phyloP scores from a whole-genome alignment of 2,888 invertebrate species.

The Drosophila paracracens region DNA sequence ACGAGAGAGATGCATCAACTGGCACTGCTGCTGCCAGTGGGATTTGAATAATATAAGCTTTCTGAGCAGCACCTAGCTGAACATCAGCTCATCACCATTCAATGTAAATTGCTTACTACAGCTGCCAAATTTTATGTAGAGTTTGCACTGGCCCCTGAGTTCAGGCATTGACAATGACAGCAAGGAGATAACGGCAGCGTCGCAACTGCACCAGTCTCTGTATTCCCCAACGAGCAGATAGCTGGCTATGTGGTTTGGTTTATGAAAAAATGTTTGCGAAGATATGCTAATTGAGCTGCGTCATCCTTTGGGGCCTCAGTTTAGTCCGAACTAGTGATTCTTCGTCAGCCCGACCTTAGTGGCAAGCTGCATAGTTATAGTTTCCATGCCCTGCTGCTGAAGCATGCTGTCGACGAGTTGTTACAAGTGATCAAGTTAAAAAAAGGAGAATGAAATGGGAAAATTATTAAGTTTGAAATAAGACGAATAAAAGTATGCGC shows the following conservation, averaged over 20 bases:
- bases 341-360: conserved; percentile 83
- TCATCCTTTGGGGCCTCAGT: conserved; percentile 63
- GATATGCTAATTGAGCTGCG: conserved; percentile 43
- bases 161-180: conserved; percentile 81
- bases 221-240: conserved; percentile 79
- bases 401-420: conserved; percentile 80
- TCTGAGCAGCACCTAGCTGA: conserved; percentile 60
- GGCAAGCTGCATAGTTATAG: conserved; percentile 70
- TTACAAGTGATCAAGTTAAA: conserved; percentile 53
- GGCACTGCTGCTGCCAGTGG: conserved; percentile 57
- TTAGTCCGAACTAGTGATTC: conserved; percentile 76
- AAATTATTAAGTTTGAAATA: neutral
- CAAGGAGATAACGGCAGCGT: conserved; percentile 77
- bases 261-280: conserved; percentile 75
- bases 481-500: neutral
- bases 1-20: conserved; percentile 72
- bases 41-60: conserved; percentile 54
- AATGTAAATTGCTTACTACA: conserved; percentile 80
- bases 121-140: conserved; percentile 76
- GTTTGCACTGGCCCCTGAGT: conserved; percentile 80
- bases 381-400: conserved; percentile 55
- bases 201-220: conserved; percentile 73
- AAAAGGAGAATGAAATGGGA: neutral
- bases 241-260: conserved; percentile 80
- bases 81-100: conserved; percentile 80